These are phyloP conservation scores for Troides helena DNA, from an alignment of 2,888 invertebrate genomes.

Conservation along the genomic window DNA sequence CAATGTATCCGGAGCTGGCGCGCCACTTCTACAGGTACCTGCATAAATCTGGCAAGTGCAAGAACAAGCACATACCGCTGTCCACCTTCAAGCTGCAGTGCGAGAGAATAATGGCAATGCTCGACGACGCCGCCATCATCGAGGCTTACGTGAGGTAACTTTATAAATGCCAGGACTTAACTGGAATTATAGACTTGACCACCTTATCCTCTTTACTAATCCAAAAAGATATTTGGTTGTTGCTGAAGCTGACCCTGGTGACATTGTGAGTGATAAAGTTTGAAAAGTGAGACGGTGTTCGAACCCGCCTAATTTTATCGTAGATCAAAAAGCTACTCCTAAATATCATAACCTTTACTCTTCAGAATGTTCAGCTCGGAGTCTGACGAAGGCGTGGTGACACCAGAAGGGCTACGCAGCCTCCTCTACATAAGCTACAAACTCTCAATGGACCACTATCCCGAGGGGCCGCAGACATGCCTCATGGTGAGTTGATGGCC, in stretches of 20 bases:
- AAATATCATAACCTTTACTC: neutral
- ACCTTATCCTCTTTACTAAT: neutral
- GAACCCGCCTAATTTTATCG: too few species aligned
- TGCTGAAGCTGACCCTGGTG: too few species aligned
- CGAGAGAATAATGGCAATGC: constrained; percentile 81
- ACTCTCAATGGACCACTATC: constrained; percentile 89
- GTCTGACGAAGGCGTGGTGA: constrained; percentile 79
- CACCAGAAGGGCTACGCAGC: constrained; percentile 82
- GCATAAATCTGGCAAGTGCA: constrained; percentile 80
- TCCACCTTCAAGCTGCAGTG: constrained; percentile 86
- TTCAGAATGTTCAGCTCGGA: constrained; percentile 79
- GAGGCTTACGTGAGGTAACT: constrained; percentile 83
- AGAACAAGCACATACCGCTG: constrained; percentile 81
- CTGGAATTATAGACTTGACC: neutral
- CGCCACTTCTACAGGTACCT: constrained; percentile 84
- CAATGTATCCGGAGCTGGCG: constrained; percentile 87
- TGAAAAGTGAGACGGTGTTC: too few species aligned
- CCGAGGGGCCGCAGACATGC: constrained; percentile 84
- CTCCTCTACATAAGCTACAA: constrained; percentile 87
- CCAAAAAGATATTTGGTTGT: too few species aligned
- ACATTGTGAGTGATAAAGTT: too few species aligned
- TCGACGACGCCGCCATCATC: constrained; percentile 81
- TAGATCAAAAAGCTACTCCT: neutral
- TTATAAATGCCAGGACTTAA: neutral
- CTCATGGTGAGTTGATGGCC: constrained; percentile 61